These are phyloP conservation scores for Drosophila paulistorum DNA, from an alignment of 1,140 invertebrate species.

Conservation along the genomic window DNA sequence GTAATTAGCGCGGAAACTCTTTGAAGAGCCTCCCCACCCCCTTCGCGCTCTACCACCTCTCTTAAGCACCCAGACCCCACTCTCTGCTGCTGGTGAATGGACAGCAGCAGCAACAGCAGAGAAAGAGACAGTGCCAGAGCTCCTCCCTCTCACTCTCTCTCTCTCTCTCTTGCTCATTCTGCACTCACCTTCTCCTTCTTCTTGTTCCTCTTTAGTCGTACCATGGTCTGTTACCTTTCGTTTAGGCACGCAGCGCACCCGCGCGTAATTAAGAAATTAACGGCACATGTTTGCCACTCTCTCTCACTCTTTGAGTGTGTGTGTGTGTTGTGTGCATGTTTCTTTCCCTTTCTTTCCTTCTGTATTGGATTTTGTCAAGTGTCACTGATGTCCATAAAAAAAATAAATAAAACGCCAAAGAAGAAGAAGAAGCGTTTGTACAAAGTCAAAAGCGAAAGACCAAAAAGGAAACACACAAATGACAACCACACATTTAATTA, in stretches of 20 bases:
- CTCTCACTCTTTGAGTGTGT: slow-evolving; percentile 19
- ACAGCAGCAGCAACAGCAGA: slow-evolving; percentile 21
- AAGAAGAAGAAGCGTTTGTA: slow-evolving; percentile 66
- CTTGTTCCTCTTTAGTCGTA: slow-evolving; percentile 17
- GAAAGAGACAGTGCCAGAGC: neutral
- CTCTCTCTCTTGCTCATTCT: slow-evolving; percentile 30
- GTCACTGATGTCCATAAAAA: slow-evolving; percentile 30
- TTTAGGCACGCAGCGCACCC: slow-evolving; percentile 44
- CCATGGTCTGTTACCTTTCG: slow-evolving; percentile 15
- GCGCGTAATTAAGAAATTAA: slow-evolving; percentile 80
- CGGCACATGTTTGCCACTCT: slow-evolving; percentile 71
- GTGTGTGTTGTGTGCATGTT: slow-evolving; percentile 19
- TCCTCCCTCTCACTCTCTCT: neutral
- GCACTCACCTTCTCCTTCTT: slow-evolving; percentile 22
- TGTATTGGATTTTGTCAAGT: slow-evolving; percentile 73
- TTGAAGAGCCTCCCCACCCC: slow-evolving; percentile 33
- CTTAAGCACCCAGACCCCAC: slow-evolving; percentile 19
- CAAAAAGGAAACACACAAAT: slow-evolving; percentile 62
- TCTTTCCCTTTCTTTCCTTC: slow-evolving; percentile 2
- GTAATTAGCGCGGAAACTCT: slow-evolving; percentile 74
- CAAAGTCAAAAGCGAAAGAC: slow-evolving; percentile 76
- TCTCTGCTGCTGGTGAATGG: slow-evolving; percentile 55
- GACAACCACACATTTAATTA: slow-evolving; percentile 71
- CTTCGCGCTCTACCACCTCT: neutral
- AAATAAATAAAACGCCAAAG: neutral